phyloP scores from a whole-genome alignment of 2,113 vertebrate species.

The Colaptes auratus region DNA sequence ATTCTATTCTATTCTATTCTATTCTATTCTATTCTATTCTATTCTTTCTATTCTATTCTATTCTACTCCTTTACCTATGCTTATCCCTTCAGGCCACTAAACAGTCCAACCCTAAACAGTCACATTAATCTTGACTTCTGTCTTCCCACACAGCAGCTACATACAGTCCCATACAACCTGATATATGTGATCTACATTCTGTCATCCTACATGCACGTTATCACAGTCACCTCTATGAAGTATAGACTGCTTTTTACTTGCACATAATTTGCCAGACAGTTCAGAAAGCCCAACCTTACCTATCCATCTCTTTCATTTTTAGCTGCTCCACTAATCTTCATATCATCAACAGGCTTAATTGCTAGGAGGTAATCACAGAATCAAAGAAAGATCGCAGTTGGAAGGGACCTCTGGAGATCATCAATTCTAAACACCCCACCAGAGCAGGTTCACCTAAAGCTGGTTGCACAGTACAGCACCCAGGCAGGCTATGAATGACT shows the following conservation, averaged over 20 bases:
- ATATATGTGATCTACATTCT: neutral
- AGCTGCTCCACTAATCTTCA: neutral
- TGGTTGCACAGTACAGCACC: too few relatives aligned
- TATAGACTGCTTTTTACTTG: neutral
- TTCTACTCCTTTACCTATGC: neutral
- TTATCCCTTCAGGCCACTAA: neutral
- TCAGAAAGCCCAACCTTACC: neutral
- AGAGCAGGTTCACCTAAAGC: too few relatives aligned
- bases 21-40: too few relatives aligned
- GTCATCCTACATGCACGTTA: neutral
- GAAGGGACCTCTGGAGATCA: too few relatives aligned
- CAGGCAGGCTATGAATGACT: too few relatives aligned
- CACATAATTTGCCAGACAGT: neutral
- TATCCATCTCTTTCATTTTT: neutral
- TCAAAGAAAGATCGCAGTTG: too few relatives aligned
- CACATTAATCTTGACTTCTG: neutral
- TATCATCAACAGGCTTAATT: neutral
- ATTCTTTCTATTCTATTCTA: too few relatives aligned
- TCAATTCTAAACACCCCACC: too few relatives aligned
- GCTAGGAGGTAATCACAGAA: neutral
- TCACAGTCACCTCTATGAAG: neutral
- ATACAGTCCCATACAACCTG: neutral
- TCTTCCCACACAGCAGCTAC: neutral
- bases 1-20: too few relatives aligned
- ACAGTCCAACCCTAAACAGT: neutral